Percentiles rank a stretch among this genome's conserved stretches.
phyloP scores from a whole-genome alignment of 2,888 invertebrate genomes.

The Pemphredon lugubris region DNA sequence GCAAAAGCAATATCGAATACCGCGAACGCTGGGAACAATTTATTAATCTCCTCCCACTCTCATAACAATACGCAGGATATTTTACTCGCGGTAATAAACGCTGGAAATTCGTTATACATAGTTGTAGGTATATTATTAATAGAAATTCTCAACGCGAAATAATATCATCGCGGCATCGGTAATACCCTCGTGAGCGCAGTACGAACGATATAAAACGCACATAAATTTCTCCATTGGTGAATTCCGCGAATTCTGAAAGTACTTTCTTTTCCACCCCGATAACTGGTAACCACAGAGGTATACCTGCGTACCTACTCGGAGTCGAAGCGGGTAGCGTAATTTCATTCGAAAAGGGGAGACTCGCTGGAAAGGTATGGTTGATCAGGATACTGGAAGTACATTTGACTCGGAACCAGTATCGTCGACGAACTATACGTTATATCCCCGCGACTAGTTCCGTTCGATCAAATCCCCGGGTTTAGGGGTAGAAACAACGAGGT shows the following conservation, averaged over 20 bases:
- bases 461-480: conserved; percentile 44
- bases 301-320: not conserved
- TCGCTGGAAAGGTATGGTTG: conserved; percentile 22
- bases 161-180: not conserved
- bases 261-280: conserved; percentile 27
- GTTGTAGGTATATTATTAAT: conserved; percentile 45
- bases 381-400: conserved; percentile 29
- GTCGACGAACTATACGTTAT: conserved; percentile 1
- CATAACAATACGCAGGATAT: not conserved
- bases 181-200: conserved; percentile 14
- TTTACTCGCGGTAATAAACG: not conserved
- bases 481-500: conserved; percentile 19
- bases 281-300: conserved; percentile 14
- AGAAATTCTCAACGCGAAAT: conserved; percentile 30
- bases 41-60: conserved; percentile 15
- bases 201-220: conserved; percentile 25
- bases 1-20: conserved; percentile 18
- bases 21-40: conserved; percentile 18
- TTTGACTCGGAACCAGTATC: not conserved
- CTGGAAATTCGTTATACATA: conserved; percentile 36
- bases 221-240: conserved; percentile 6
- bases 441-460: conserved; percentile 25
- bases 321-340: not conserved
- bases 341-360: not conserved
- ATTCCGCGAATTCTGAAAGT: conserved; percentile 38